phyloP scores from a whole-genome alignment of 2,888 invertebrate genomes.

The Ophion costatus region DNA sequence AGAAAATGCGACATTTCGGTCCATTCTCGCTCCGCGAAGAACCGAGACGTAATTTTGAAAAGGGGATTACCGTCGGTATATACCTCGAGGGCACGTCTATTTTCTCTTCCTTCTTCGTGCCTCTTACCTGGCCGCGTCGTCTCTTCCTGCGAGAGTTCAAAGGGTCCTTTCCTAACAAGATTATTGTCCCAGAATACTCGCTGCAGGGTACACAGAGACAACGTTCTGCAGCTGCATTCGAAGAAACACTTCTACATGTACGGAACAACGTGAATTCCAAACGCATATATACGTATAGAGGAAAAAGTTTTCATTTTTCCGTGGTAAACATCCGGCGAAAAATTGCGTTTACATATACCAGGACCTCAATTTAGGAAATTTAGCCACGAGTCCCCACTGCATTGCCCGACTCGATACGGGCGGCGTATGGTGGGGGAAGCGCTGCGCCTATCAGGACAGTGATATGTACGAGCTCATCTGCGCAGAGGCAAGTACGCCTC shows the following conservation, averaged over 20 bases:
- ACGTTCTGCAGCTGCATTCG: slow-evolving; percentile 22
- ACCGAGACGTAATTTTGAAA: slow-evolving; percentile 47
- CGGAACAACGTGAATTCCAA: slow-evolving; percentile 7
- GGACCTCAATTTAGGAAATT: background rate
- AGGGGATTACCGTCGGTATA: slow-evolving; percentile 23
- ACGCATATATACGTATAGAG: background rate
- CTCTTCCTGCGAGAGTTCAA: background rate
- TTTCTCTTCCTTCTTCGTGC: background rate
- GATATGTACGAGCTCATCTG: too few relatives aligned
- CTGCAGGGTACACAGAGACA: background rate
- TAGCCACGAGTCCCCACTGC: too few relatives aligned
- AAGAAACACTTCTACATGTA: background rate
- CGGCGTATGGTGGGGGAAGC: too few relatives aligned
- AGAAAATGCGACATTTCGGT: background rate
- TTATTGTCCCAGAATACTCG: slow-evolving; percentile 44
- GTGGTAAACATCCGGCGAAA: background rate
- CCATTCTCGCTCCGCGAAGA: slow-evolving; percentile 5
- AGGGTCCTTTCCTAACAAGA: slow-evolving; percentile 50
- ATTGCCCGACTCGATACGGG: too few relatives aligned
- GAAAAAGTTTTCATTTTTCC: background rate
- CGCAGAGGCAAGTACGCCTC: too few relatives aligned
- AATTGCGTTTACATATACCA: background rate
- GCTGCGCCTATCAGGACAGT: too few relatives aligned
- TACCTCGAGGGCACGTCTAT: background rate
- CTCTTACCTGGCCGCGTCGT: slow-evolving; percentile 32